Evolutionary conservation across 2,797 vertebrate genomes (phyloP), one percentile per base, ranked within the genome.

Genomic region (Oreonectes daqikongensis): DNA sequence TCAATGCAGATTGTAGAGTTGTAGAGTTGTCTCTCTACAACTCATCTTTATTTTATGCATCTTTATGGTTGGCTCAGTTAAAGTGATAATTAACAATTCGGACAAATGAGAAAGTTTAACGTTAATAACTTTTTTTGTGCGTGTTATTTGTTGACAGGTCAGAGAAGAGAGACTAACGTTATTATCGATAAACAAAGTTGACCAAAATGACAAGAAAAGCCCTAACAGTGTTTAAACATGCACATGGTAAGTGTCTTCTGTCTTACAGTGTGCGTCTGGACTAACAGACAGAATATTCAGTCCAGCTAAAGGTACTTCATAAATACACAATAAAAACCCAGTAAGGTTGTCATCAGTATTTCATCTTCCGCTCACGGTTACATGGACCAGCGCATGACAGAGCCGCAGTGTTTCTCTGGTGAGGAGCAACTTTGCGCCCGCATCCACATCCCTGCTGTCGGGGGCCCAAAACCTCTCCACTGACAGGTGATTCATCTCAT

Each of bases 401-500:
- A 26, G n/a, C 69, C 5, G 10, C n/a, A 35, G 59, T 20, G 59
- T 61, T 61, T 61, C 28, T 32, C 66, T 61, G 46, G 35, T 52
- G 64, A 44, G 22, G 48, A 63, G 57, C 66, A 71, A 80, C 52
- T 78, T 80, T 80, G 71, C 78, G 71, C 68, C 48, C 66, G 80
- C 77, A 83, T 81, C 69, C 70, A 70, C 75, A 81, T 85, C 75
- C 70, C 68, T 77, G 55, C 28, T 69, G 26, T 50, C 10, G 17
- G 73, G 67, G 57, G 87, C 90, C 66, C 30, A 22, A 77, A 69
- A 63, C 55, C 57, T 69, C 75, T 77, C 42, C 90, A 89, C 89
- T 93, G 91, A 88, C 91, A 92, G 91, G 90, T 93, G 91, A 92
- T 90, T 90, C 89, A 91, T 88, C 90, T 92, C 79, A 84, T 84